Conservation (phyloP, 2,797 vertebrate species). For the Etheostoma nigrum region DNA sequence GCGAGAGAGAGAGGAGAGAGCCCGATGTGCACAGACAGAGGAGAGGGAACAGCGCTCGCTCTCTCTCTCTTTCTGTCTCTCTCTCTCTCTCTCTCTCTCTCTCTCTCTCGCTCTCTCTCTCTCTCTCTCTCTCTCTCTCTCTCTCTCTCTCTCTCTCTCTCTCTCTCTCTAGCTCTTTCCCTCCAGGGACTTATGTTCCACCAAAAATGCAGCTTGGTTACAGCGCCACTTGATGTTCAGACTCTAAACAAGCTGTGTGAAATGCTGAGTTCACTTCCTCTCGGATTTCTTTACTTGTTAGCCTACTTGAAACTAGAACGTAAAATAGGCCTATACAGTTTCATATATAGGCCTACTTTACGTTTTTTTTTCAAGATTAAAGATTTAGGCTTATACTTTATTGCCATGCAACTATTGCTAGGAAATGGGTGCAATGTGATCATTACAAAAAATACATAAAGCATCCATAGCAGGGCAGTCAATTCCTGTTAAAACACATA, state of each 20-base stretch:
- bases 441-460: too few species aligned
- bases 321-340: too few species aligned
- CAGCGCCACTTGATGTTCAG: slow-evolving; percentile 69
- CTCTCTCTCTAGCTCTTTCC: slow-evolving; percentile 27
- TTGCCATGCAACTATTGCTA: too few species aligned
- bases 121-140: slow-evolving; percentile 33
- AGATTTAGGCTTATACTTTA: too few species aligned
- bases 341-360: not conserved
- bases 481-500: too few species aligned
- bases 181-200: slow-evolving; percentile 43
- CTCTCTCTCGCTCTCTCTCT: slow-evolving; percentile 41
- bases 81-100: slow-evolving; percentile 13
- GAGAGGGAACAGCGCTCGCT: slow-evolving; percentile 41
- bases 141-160: slow-evolving; percentile 33
- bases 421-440: too few species aligned
- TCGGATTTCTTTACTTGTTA: not conserved
- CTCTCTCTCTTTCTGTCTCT: too few species aligned
- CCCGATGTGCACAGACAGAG: slow-evolving; percentile 32
- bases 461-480: too few species aligned
- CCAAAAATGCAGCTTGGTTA: slow-evolving; percentile 35
- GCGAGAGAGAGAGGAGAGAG: slow-evolving; percentile 43
- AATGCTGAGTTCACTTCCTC: not conserved
- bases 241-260: not conserved
- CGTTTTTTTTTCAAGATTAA: too few species aligned
- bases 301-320: not conserved